Evolutionary conservation across 2,797 vertebrate genomes (phyloP), one percentile per base, ranked within the genome.

Genomic region (Euphonia xanthogaster): DNA sequence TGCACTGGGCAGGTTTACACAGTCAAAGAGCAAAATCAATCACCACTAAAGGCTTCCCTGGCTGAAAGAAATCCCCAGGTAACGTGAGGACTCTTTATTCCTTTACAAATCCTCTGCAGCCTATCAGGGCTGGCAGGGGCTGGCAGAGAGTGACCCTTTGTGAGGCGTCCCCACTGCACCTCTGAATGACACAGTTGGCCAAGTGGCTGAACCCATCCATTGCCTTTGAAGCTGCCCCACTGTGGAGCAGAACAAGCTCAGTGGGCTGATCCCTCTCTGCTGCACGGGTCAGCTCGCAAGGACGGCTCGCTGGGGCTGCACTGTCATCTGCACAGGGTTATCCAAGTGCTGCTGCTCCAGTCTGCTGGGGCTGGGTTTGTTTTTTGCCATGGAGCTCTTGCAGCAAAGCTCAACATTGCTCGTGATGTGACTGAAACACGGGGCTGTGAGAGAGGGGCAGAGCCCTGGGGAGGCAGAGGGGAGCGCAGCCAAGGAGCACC

Each of bases 31-130:
- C 1, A 3, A 81, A 88, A 90, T 88, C 73, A 83, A 21, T 88
- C 75, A 45, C 44, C 40, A 10, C n/a, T 44, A 15, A 68, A 86
- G 94, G 79, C 53, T 73, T 93, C 91, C 92, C 78, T 75, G 58
- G 22, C 73, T 76, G 88, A 88, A 93, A 83, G 85, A 90, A 81
- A 90, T 66, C 83, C 89, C 89, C 89, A 79, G 85, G 82, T 94
- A 90, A 73, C 1, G 1, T 61, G 68, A 90, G 72, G 79, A 77
- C 25, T 73, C 70, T 94, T 93, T 84, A 84, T 93, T 62, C 76
- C 66, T 55, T 84, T 55, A 84, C 72, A 86, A 75, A 86, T 1
- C 10, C 0, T 0, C 57, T 30, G 73, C 76, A 95, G 72, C 91
- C 87, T 8, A 3, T 50, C 63, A 11, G 57, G 0, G 1, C 55